Evolutionary conservation across 2,113 vertebrate genomes (phyloP).

Genomic region (Psilopsiagon aurifrons): DNA sequence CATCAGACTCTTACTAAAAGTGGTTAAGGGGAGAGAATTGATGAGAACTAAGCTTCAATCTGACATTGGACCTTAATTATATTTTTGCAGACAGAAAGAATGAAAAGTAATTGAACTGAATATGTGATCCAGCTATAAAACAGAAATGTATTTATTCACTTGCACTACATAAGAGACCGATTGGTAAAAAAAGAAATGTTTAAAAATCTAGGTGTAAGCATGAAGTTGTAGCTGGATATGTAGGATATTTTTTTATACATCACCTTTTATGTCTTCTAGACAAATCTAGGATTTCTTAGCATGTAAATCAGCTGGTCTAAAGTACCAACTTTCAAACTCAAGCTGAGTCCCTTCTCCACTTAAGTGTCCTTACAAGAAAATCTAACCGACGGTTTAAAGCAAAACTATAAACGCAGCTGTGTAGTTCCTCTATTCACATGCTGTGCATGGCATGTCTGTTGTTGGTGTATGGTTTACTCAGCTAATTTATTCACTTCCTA

Average conservation of each 20-base stretch:
- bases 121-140: constrained; percentile 34
- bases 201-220: background rate
- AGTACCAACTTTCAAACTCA: background rate
- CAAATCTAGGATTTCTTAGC: background rate
- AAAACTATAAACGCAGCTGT: background rate
- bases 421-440: background rate
- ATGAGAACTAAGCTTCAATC: constrained; percentile 15
- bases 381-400: background rate
- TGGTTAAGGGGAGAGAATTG: constrained; percentile 51
- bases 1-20: constrained; percentile 27
- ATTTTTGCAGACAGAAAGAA: constrained; percentile 52
- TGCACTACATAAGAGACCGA: background rate
- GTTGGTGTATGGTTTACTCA: background rate
- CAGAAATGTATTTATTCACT: constrained; percentile 39
- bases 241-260: background rate
- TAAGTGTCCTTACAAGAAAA: background rate
- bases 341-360: background rate
- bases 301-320: background rate
- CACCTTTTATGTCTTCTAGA: background rate
- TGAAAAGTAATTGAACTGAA: constrained; percentile 35
- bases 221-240: background rate
- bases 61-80: constrained; percentile 60
- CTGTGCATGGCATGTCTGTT: background rate
- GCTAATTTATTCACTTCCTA: background rate
- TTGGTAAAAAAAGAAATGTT: background rate